These are phyloP conservation scores for Maccullochella peelii DNA, from an alignment of 2,113 vertebrate genomes.

Conservation along the genomic window DNA sequence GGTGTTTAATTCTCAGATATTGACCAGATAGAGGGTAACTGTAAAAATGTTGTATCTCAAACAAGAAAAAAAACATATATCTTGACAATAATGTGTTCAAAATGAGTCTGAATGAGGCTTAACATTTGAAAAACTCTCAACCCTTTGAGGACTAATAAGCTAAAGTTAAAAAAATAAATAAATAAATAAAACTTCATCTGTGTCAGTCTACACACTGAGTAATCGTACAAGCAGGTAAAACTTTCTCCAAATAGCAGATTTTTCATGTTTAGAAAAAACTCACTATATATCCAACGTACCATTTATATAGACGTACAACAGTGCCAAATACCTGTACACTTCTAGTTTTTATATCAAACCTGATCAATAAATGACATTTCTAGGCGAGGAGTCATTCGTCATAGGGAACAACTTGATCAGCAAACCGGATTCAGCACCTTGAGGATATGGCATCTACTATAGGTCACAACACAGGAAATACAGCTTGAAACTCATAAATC, in stretches of 20 bases:
- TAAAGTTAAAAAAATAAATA: too few species aligned
- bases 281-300: background rate
- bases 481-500: constrained; percentile 55
- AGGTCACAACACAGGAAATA: constrained; percentile 20
- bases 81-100: background rate
- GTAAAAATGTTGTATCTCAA: background rate
- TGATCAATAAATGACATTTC: constrained; percentile 58
- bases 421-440: constrained; percentile 49
- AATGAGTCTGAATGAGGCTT: background rate
- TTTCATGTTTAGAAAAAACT: background rate
- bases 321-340: background rate
- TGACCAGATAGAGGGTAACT: background rate
- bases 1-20: background rate
- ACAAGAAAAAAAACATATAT: background rate
- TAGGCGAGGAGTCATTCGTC: constrained; percentile 43
- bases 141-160: too few species aligned
- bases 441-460: constrained; percentile 21
- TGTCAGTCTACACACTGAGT: background rate
- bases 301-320: background rate
- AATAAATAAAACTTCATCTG: too few species aligned
- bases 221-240: background rate
- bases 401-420: background rate
- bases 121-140: background rate
- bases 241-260: background rate
- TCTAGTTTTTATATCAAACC: constrained; percentile 31